Conservation (phyloP, 2,797 vertebrate genomes). For the Sitta carolinensis region DNA sequence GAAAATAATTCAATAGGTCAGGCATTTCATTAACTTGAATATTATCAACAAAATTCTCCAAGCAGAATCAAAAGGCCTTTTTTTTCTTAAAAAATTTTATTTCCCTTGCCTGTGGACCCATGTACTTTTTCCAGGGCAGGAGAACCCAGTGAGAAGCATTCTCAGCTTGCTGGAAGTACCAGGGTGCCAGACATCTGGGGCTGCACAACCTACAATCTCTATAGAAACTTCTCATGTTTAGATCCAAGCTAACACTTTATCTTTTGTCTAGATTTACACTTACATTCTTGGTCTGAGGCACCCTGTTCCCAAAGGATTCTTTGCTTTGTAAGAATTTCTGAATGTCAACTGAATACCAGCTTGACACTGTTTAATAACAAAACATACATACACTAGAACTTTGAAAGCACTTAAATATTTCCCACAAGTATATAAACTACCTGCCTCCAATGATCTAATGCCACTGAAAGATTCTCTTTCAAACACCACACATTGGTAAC, state of each 20-base stretch:
- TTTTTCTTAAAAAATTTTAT: not conserved
- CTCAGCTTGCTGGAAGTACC: not conserved
- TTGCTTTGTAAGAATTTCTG: not conserved
- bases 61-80: not conserved
- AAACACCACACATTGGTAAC: not conserved
- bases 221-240: not conserved
- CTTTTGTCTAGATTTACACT: not conserved
- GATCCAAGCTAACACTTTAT: not conserved
- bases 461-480: not conserved
- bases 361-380: not conserved
- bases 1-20: conserved; percentile 49
- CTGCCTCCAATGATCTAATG: not conserved
- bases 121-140: not conserved
- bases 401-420: not conserved
- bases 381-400: not conserved
- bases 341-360: not conserved
- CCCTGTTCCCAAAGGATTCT: not conserved
- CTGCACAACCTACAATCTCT: not conserved
- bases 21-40: conserved; percentile 31
- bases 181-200: not conserved
- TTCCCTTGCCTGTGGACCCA: not conserved
- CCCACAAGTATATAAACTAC: not conserved
- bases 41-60: conserved; percentile 40
- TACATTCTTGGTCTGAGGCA: not conserved
- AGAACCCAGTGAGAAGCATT: not conserved